These are phyloP conservation scores for Larimichthys crocea DNA, from an alignment of 2,113 vertebrate genomes.

Conservation along the genomic window DNA sequence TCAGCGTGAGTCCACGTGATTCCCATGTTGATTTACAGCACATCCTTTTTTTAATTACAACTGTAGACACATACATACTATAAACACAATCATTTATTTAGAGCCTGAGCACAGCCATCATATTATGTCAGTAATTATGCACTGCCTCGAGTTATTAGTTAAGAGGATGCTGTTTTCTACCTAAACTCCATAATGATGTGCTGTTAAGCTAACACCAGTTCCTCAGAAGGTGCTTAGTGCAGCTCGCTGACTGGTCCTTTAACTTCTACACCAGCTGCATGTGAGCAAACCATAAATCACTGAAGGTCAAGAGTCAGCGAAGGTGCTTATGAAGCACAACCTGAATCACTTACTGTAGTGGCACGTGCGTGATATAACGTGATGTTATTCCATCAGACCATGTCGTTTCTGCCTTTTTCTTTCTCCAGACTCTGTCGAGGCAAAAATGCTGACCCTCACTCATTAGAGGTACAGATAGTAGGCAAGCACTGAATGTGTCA, in stretches of 20 bases:
- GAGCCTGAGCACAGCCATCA: neutral
- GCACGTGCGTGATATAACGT: neutral
- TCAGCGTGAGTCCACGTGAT: too few species aligned
- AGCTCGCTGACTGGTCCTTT: slow-evolving; percentile 10
- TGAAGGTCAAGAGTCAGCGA: slow-evolving; percentile 34
- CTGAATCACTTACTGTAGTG: neutral
- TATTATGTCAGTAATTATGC: neutral
- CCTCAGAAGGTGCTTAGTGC: neutral
- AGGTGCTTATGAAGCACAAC: slow-evolving; percentile 37
- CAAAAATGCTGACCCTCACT: neutral
- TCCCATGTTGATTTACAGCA: neutral
- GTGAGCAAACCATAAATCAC: slow-evolving; percentile 40
- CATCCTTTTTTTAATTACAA: neutral
- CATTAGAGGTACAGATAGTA: neutral
- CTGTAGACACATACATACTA: neutral
- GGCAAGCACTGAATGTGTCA: too few species aligned
- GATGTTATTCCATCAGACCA: neutral
- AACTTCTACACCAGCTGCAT: neutral
- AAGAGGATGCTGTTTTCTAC: too few species aligned
- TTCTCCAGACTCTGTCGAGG: neutral
- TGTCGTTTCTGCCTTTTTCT: neutral
- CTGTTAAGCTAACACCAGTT: neutral
- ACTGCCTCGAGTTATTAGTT: neutral
- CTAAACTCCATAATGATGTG: neutral
- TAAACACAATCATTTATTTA: too few species aligned